These are phyloP conservation scores for Pimpla rufipes DNA, from an alignment of 2,888 invertebrate species.

Conservation along the genomic window DNA sequence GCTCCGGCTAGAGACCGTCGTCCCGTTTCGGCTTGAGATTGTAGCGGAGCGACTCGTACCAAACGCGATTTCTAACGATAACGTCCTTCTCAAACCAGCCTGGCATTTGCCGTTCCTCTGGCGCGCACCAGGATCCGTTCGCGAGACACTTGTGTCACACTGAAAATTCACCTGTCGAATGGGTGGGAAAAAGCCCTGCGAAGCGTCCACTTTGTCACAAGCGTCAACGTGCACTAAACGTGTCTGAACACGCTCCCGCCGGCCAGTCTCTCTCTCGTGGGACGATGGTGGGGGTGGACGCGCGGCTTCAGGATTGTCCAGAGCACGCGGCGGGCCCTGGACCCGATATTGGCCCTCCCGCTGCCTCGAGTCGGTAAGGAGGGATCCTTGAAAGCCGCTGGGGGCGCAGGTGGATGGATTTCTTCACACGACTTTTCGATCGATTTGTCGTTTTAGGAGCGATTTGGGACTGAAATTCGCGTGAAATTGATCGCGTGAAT, in stretches of 20 bases:
- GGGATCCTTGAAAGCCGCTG: not conserved
- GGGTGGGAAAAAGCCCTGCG: not conserved
- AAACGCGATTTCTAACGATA: constrained; percentile 67
- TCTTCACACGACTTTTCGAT: not conserved
- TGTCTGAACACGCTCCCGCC: constrained; percentile 73
- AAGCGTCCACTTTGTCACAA: constrained; percentile 56
- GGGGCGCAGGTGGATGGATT: not conserved
- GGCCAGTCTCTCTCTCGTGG: too few species aligned
- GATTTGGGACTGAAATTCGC: not conserved
- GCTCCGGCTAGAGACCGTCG: constrained; percentile 60
- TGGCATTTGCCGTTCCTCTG: constrained; percentile 68
- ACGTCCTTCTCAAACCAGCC: constrained; percentile 49
- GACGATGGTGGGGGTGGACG: constrained; percentile 68
- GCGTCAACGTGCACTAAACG: constrained; percentile 74
- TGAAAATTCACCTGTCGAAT: constrained; percentile 52
- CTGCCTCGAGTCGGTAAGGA: not conserved
- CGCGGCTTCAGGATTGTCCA: constrained; percentile 47
- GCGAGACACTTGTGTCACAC: constrained; percentile 30
- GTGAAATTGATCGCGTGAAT: too few species aligned
- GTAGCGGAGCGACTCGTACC: constrained; percentile 63
- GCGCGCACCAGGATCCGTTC: constrained; percentile 44
- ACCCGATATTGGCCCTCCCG: constrained; percentile 2
- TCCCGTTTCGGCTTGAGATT: constrained; percentile 59
- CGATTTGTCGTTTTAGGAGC: not conserved
- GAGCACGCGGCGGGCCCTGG: constrained; percentile 35